Evolutionary conservation across 2,797 vertebrate genomes (phyloP), one percentile per base, ranked within the genome.

Genomic region (Myotis findleyi): DNA sequence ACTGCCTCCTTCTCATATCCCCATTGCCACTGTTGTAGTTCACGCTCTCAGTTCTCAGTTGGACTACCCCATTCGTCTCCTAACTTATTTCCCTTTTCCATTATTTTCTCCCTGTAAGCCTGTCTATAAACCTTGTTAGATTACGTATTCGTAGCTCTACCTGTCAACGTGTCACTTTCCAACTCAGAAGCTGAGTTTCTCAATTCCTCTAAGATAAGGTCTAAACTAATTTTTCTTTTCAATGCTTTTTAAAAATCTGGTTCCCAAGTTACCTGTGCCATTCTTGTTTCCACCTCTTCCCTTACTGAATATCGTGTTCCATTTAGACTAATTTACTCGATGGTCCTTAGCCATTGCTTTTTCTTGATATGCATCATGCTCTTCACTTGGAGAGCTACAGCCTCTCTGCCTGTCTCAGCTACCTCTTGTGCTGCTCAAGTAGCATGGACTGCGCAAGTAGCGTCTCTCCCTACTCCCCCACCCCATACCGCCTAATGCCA

Each of bases 201-300:
- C 41, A 36, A 23, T 82, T 23, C 57, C 75, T 59, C 5, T 9
- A 14, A 30, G 27, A 57, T 71, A 16, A 91, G 81, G 14, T 77
- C 18, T 75, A 75, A 75, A 71, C 44, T 73, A 68, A 53, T 53
- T 91, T 95, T 82, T 69, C 21, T 85, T 93, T 77, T 82, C 44
- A 27, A 23, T 1, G 12, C 25, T 75, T 20, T 59, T 23, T 53
- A 0, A 44, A 44, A 21, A 2, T 80, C 47, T 30, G n/a, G 66
- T 47, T 77, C 76, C 57, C 85, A 55, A 3, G 53, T 75, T 80
- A 23, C 76, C n/a, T 21, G 3, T 6, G 47, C 23, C 4, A 6
- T 57, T 71, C 27, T 13, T 64, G 30, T 14, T 11, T 51, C 13
- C 5, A 5, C 12, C 0, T n/a, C 33, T 68, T 38, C 64, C 51